Conservation (phyloP, 2,113 vertebrate species). For the Phylloscopus trochilus region DNA sequence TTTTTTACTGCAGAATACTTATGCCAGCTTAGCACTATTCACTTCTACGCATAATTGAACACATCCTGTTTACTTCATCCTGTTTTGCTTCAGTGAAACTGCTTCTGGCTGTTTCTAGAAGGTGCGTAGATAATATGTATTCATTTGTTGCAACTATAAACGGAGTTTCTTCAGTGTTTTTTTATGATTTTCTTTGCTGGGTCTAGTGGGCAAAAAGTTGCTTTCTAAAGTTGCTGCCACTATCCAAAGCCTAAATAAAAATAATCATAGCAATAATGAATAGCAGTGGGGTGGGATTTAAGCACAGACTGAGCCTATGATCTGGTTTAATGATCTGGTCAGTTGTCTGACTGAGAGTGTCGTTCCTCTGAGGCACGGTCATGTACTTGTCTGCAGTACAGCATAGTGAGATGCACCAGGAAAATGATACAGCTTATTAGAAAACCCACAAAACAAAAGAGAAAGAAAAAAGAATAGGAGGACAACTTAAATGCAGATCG, state of each 20-base stretch:
- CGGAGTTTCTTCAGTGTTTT: accelerated
- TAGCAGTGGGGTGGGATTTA: background rate
- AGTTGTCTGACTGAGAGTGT: background rate
- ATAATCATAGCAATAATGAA: background rate
- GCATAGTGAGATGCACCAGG: background rate
- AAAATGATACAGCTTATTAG: background rate
- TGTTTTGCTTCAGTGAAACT: background rate
- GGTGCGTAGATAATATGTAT: background rate
- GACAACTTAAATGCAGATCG: background rate
- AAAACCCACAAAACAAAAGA: accelerated
- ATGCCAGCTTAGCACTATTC: background rate
- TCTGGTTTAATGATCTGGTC: background rate
- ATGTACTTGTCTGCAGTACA: background rate
- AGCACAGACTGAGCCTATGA: background rate
- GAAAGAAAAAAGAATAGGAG: background rate
- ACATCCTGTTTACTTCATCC: background rate
- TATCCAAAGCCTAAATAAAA: background rate
- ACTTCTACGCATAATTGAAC: background rate
- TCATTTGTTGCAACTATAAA: background rate
- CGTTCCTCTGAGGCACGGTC: background rate
- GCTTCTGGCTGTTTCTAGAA: background rate
- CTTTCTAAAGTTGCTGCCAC: background rate
- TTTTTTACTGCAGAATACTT: background rate
- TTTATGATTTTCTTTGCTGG: background rate
- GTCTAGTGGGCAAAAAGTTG: background rate